Conservation (phyloP, 2,888 invertebrate species). For the Phrixothrix hirtus region DNA sequence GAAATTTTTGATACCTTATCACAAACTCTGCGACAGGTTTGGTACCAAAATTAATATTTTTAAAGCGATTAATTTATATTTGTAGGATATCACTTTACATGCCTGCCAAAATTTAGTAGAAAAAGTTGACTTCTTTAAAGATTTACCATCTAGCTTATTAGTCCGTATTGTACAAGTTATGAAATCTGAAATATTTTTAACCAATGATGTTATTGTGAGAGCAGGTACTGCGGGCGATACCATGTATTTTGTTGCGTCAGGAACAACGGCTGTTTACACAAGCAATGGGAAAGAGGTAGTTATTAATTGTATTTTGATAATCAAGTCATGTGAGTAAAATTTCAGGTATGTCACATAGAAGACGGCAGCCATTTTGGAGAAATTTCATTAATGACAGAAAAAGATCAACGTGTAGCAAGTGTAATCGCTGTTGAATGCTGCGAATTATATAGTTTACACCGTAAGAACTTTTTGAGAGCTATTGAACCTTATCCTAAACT, state of each 20-base stretch:
- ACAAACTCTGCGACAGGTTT: conserved; percentile 47
- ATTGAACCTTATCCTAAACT: conserved; percentile 52
- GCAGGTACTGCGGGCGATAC: conserved; percentile 63
- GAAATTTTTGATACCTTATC: conserved; percentile 53
- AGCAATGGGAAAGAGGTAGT: conserved; percentile 65
- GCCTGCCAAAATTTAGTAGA: conserved; percentile 61
- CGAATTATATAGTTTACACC: conserved; percentile 52
- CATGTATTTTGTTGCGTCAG: conserved; percentile 67
- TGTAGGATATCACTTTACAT: conserved; percentile 61
- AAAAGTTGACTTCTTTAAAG: conserved; percentile 61
- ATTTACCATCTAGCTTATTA: conserved; percentile 57
- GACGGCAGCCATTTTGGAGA: conserved; percentile 59
- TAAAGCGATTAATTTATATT: conserved; percentile 31
- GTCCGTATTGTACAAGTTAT: conserved; percentile 60
- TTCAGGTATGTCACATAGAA: conserved; percentile 56
- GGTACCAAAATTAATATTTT: background rate
- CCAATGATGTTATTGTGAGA: conserved; percentile 63
- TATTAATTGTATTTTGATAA: conserved; percentile 1
- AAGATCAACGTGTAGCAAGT: conserved; percentile 51
- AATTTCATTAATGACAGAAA: conserved; percentile 53
- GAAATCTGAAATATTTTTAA: conserved; percentile 62
- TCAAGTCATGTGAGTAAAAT: background rate
- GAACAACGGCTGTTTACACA: conserved; percentile 65
- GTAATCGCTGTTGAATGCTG: conserved; percentile 56
- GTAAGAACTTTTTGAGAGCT: conserved; percentile 51